Conservation (phyloP, 2,888 invertebrate genomes). For the Malacosoma neustria region DNA sequence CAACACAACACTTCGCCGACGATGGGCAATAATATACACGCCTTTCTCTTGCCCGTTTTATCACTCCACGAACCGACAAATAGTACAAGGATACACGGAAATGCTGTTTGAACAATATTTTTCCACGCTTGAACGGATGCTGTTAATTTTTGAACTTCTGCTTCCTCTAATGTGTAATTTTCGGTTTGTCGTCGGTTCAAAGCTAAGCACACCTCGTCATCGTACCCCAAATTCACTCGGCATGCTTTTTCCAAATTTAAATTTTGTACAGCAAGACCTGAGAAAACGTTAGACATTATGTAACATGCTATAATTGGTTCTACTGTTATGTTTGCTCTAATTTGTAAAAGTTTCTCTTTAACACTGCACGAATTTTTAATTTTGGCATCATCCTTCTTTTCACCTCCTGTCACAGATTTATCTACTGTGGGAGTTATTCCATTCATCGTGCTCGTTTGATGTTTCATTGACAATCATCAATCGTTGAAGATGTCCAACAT, state of each 20-base stretch:
- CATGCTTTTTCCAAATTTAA: constrained; percentile 90
- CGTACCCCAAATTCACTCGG: constrained; percentile 84
- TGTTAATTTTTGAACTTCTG: constrained; percentile 76
- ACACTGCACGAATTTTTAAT: constrained; percentile 35
- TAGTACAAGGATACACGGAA: constrained; percentile 71
- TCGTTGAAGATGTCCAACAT: constrained; percentile 23
- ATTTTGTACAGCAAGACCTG: constrained; percentile 87
- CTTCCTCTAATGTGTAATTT: constrained; percentile 79
- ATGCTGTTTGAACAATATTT: constrained; percentile 70
- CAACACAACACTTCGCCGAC: constrained; percentile 70
- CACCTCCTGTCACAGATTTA: constrained; percentile 24
- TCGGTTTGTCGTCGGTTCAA: constrained; percentile 82
- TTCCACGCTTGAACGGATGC: constrained; percentile 74
- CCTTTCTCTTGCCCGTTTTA: constrained; percentile 72
- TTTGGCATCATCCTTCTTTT: constrained; percentile 36
- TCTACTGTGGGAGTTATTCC: constrained; percentile 49
- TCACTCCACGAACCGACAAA: constrained; percentile 80
- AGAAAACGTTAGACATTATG: constrained; percentile 80
- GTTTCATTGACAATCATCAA: constrained; percentile 29
- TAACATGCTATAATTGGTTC: constrained; percentile 81
- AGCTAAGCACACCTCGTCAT: constrained; percentile 83
- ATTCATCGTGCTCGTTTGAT: constrained; percentile 47
- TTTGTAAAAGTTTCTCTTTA: constrained; percentile 58
- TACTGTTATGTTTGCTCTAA: constrained; percentile 78
- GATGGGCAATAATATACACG: constrained; percentile 74